Evolutionary conservation across 1,140 invertebrate species (phyloP).

Genomic region (Drosophila orosa): DNA sequence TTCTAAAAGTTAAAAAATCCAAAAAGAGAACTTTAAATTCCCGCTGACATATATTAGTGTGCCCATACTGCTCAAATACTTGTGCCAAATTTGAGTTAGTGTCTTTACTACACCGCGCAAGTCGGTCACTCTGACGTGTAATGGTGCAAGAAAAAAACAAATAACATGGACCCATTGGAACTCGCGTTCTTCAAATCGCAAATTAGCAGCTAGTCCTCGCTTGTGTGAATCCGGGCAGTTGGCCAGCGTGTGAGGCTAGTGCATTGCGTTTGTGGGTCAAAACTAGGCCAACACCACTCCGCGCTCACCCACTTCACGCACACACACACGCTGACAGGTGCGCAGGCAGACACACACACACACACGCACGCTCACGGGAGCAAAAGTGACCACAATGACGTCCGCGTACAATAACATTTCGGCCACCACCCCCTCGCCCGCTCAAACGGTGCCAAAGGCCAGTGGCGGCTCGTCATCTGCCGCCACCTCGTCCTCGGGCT

Average conservation of each 20-base stretch:
- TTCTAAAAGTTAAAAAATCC: neutral
- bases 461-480: constrained; percentile 1
- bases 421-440: constrained; percentile 51
- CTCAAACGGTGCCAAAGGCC: constrained; percentile 64
- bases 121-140: neutral
- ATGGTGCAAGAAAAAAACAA: constrained; percentile 31
- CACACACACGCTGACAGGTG: constrained; percentile 12
- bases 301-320: neutral
- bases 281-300: constrained; percentile 1
- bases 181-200: constrained; percentile 8
- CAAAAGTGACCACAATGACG: constrained; percentile 42
- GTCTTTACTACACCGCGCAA: neutral
- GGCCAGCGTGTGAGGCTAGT: constrained; percentile 15
- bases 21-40: neutral
- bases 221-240: constrained; percentile 9
- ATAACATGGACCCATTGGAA: constrained; percentile 27
- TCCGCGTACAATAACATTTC: constrained; percentile 32
- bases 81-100: neutral
- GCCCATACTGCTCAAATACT: neutral
- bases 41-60: no score
- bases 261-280: constrained; percentile 34
- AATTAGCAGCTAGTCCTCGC: constrained; percentile 21
- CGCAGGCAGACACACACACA: constrained; percentile 10
- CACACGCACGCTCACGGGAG: constrained; percentile 17
- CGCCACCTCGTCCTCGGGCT: constrained; percentile 7